Evolutionary conservation across 2,888 invertebrate species (phyloP).

Genomic region (Agrochola macilenta): DNA sequence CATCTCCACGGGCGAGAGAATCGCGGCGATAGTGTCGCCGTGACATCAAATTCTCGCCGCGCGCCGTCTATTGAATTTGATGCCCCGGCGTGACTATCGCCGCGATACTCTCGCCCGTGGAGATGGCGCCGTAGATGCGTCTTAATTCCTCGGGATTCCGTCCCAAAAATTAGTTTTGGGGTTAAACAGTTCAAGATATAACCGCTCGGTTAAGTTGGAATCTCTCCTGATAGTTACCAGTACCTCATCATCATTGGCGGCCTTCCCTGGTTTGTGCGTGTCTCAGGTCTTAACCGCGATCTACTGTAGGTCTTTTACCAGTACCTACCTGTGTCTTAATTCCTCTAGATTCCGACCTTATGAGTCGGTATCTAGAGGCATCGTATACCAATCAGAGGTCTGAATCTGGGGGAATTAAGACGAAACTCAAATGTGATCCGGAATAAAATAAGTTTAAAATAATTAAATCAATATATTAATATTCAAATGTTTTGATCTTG

Average conservation of each 20-base stretch:
- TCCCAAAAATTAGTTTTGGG: no score
- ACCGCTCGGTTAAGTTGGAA: not conserved
- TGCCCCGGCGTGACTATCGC: no score
- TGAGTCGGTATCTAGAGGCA: not conserved
- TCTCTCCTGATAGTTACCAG: not conserved
- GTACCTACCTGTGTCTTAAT: not conserved
- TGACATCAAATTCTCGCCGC: no score
- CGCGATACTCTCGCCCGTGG: no score
- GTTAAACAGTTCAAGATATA: not conserved
- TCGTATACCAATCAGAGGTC: not conserved
- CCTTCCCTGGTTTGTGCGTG: no score
- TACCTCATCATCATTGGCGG: no score
- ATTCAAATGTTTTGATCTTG: slow-evolving; percentile 6
- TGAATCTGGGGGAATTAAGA: not conserved
- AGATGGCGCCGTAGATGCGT: no score
- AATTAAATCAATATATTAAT: not conserved
- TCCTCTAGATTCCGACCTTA: not conserved
- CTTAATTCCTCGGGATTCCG: no score
- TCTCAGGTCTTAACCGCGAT: no score
- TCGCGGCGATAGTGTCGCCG: no score
- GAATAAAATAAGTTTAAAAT: not conserved
- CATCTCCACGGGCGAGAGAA: no score
- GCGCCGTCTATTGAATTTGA: no score
- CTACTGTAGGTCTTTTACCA: not conserved
- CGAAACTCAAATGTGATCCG: not conserved